Conservation (phyloP, 1,140 invertebrate species). For the Procambarus clarkii region DNA sequence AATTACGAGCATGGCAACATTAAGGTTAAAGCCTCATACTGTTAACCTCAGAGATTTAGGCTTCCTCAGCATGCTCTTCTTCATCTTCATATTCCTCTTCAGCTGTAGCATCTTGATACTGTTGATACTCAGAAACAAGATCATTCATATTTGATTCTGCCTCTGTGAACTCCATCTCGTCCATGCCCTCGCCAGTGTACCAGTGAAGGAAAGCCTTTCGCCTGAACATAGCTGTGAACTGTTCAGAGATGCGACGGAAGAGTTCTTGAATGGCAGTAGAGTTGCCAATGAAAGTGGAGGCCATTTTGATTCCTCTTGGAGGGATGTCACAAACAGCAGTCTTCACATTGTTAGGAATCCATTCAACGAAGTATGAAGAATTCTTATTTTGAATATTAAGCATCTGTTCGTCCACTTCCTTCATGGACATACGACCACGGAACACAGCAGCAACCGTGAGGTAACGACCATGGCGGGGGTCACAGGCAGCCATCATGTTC, state of each 20-base stretch:
- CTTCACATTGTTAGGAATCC: slow-evolving; percentile 60
- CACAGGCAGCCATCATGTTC: slow-evolving; percentile 62
- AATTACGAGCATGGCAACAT: slow-evolving; percentile 6
- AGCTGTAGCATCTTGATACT: slow-evolving; percentile 57
- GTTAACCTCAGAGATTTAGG: neutral
- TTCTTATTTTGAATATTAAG: slow-evolving; percentile 60
- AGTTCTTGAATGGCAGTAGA: slow-evolving; percentile 57
- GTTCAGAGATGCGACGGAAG: slow-evolving; percentile 60
- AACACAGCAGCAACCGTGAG: slow-evolving; percentile 59
- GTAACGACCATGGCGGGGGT: slow-evolving; percentile 59
- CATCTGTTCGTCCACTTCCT: slow-evolving; percentile 61
- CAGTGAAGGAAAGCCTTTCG: slow-evolving; percentile 61
- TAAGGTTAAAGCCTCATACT: neutral
- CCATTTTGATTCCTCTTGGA: slow-evolving; percentile 59
- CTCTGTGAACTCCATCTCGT: slow-evolving; percentile 64
- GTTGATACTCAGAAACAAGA: slow-evolving; percentile 51
- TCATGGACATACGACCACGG: slow-evolving; percentile 60
- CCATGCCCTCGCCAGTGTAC: slow-evolving; percentile 59
- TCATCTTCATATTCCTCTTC: slow-evolving; percentile 59
- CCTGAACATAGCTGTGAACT: slow-evolving; percentile 62
- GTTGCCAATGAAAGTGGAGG: slow-evolving; percentile 59
- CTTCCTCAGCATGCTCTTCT: slow-evolving; percentile 56
- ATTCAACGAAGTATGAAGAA: slow-evolving; percentile 59
- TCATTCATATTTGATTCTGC: slow-evolving; percentile 57
- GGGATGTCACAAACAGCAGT: slow-evolving; percentile 60